phyloP scores from a whole-genome alignment of 2,113 vertebrate species.

The Dasyprocta punctata region DNA sequence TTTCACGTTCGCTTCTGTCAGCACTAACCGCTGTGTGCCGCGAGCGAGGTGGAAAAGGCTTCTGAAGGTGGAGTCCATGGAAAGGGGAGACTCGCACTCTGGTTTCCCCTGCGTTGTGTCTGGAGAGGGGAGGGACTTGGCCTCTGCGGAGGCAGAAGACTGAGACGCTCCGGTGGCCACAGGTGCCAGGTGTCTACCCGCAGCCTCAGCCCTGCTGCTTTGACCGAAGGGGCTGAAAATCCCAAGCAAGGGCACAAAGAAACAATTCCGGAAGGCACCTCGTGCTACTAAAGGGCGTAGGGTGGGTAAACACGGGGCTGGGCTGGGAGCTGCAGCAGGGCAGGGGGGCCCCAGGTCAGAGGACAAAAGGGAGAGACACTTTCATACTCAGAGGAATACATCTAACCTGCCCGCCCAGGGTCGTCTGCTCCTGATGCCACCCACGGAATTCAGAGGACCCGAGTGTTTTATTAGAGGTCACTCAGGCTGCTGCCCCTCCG shows the following conservation, averaged over 20 bases:
- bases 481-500: not conserved
- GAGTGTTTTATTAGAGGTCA: not conserved
- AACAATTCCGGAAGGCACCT: accelerated
- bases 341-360: not conserved
- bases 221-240: accelerated
- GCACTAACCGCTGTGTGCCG: constrained; percentile 76
- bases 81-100: constrained; percentile 77
- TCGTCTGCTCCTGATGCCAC: accelerated
- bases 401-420: accelerated
- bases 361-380: accelerated
- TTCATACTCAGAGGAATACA: accelerated
- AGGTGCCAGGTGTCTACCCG: not conserved
- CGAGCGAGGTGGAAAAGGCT: constrained; percentile 68
- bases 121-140: constrained; percentile 61
- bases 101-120: constrained; percentile 76
- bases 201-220: accelerated
- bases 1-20: constrained; percentile 86
- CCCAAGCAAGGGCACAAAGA: accelerated
- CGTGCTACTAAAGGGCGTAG: accelerated
- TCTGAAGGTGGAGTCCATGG: constrained; percentile 75
- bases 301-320: accelerated
- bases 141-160: accelerated
- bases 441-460: not conserved
- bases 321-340: accelerated
- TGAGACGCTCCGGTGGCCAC: accelerated